Base-by-base conservation (phyloP, 2,797 vertebrate species). In the Gouania willdenowi region DNA sequence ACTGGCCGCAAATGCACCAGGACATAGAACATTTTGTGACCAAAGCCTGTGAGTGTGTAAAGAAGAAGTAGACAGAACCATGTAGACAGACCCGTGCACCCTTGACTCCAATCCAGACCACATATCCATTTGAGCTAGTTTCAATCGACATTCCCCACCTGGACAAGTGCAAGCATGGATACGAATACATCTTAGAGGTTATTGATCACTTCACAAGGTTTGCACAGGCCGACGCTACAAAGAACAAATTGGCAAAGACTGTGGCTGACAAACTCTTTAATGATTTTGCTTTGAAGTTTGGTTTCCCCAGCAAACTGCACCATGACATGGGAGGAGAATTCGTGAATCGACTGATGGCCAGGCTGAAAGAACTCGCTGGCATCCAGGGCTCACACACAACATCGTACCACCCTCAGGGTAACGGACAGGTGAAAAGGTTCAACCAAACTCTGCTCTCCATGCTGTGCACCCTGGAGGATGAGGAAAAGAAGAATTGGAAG, bases 1-100 rank as follows among this genome's bases (percentile, higher is more conserved):
- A 54, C 5, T 55, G 43, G 39, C 33, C 33, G 13, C 27, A 41
- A 23, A 50, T 54, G 30, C 2, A 14, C 2, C 8, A 42, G 2
- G 34, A 57, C 6, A 17, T 66, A 2, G 44, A 54, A n/a, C 31
- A 61, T 8, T 58, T 62, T 16, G 40, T 57, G 0, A 67, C 32
- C 1, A 20, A 57, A 18, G 20, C 18, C 2, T 71, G 52, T 8
- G 31, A 62, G 6, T 54, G 37, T 8, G 2, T 66, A 0, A 70
- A 58, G 53, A 7, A 37, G n/a, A n/a, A n/a, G n/a, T n/a, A n/a
- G n/a, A n/a, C n/a, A n/a, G n/a, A 49, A 9, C 51, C 9, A 4
- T 39, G 32, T 13, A 57, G 17, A 5, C 46, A 21, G 4, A 27
- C 30, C 1, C 3, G 29, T 2, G 39, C 52, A 5, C 47, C 56